Evolutionary conservation across 1,140 invertebrate genomes (phyloP), one percentile per base, ranked within the genome.

Genomic region (Drosophila eugracilis): DNA sequence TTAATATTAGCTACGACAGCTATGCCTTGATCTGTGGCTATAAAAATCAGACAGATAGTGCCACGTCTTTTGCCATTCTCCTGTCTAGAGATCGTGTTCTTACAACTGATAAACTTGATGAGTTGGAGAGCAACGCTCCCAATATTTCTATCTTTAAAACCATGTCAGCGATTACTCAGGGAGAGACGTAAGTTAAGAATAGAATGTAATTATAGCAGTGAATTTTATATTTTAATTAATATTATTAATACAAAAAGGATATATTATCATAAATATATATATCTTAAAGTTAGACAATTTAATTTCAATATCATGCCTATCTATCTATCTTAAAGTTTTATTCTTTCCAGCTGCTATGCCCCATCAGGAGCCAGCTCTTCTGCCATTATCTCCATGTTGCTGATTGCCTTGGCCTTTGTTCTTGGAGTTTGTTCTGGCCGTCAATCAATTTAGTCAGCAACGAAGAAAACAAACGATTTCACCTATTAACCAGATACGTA

Each of bases 21-120:
- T 70, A 62, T 22, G 60, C 88, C 9, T 58, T 80, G 2, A 19
- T 90, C 32, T 90, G 88, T 21, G 88, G 88, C 47, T 90, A 88
- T 17, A 84, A 81, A 4, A 90, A 90, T 54, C 22, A 58, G 21
- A 65, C 57, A 0, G 78, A 90, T 37, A 65, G 39, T 5, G 22
- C 49, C 1, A 88, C 88, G 0, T 47, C 69, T 0, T 90, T 90
- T 17, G 78, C 73, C n/a, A 44, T 80, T 26, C 34, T 90, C 6
- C 39, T 90, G 0, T 58, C 78, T 5, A 48, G 88, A 6, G 34
- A 80, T 36, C 88, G 78, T 0, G 44, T 37, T 3, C 55, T 57
- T 5, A 55, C 55, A 5, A 62, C 50, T 0, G 52, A 42, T 15
- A 5, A 19, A 15, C n/a, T 77, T 1, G 42, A 71, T 5, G 12